Evolutionary conservation across 2,797 vertebrate species (phyloP), one percentile per base, ranked within the genome.

Genomic region (Pseudopleuronectes americanus): DNA sequence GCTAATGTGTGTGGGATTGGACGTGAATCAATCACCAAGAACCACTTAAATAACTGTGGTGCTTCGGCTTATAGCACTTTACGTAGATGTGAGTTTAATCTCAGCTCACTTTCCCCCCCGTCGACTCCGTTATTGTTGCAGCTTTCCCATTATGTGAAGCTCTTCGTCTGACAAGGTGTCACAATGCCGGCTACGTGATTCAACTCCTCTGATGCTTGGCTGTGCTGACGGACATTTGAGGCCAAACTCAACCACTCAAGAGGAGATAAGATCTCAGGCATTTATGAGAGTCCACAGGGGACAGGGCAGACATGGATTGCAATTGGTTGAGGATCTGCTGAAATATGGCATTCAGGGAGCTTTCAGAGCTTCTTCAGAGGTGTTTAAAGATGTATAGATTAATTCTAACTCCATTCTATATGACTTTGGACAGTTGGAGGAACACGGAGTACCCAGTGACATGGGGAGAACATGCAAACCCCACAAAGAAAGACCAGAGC

Each of bases 111-210:
- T 56, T 75, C 62, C 31, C 55, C 24, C 21, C 54, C 9, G 28
- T 71, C 56, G 54, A 17, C 33, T 68, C 45, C 57, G 38, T 74
- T 65, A 65, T 73, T 73, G 63, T 77, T 53, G 6, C 48, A 17
- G 54, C 63, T 24, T 45, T 74, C 43, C 60, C 56, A 68, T 75
- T 74, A 64, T 74, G 54, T 58, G 4, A 57, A 22, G 41, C 59
- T 67, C 45, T 33, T 8, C 58, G 65, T 77, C 72, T 65, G 81
- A 87, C 64, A 85, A 84, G 76, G 79, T 87, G 84, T 79, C 77
- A 79, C 63, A 81, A 87, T 88, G 76, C 79, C 33, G 58, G 61
- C 68, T 36, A 86, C 31, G 72, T 71, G 70, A 51, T 71, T 31
- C 64, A 61, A 76, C 81, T 38, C 58, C 43, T 75, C 69, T 57